Evolutionary conservation across 2,113 vertebrate species (phyloP).

Genomic region (Meles meles): DNA sequence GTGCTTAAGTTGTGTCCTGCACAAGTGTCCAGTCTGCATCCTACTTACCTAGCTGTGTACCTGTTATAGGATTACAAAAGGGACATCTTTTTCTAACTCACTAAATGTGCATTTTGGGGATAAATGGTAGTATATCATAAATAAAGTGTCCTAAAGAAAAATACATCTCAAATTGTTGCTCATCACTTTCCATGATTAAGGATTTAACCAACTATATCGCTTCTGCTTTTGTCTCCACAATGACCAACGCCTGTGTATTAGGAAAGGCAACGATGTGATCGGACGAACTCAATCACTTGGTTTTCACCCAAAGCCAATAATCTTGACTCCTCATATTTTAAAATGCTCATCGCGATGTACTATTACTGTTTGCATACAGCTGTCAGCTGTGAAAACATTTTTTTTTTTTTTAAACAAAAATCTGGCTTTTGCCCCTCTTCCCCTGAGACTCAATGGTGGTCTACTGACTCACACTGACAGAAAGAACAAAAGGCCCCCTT

Average conservation of each 20-base stretch:
- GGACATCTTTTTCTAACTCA: neutral
- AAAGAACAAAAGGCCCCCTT: neutral
- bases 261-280: neutral
- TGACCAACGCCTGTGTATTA: neutral
- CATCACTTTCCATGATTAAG: neutral
- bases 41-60: neutral
- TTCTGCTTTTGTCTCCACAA: neutral
- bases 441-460: neutral
- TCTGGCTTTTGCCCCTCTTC: constrained; percentile 42
- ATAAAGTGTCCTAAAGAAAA: neutral
- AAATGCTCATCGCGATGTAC: constrained; percentile 20
- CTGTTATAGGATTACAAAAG: neutral
- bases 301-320: constrained; percentile 57
- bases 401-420: constrained; percentile 58
- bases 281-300: neutral
- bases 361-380: constrained; percentile 63
- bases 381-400: constrained; percentile 74
- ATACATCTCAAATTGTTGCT: neutral
- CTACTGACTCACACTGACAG: neutral
- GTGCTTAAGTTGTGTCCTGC: neutral
- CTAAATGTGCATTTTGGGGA: neutral
- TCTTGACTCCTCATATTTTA: constrained; percentile 52
- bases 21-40: neutral
- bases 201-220: neutral
- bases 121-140: neutral